phyloP scores from a whole-genome alignment of 2,888 invertebrate species.

The Harpalus rufipes region DNA sequence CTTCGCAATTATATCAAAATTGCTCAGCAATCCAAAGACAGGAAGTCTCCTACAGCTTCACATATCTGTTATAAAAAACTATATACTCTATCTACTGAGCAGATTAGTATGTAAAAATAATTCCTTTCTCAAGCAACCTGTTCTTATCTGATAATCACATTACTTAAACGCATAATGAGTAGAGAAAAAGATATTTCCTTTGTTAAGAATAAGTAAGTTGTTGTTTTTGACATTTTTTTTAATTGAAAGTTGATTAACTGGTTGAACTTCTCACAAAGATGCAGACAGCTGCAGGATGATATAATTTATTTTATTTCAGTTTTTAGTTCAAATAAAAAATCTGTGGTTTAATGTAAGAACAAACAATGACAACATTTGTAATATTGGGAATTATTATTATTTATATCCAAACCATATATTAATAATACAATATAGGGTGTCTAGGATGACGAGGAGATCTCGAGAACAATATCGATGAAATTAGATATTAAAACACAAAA shows the following conservation, averaged over 20 bases:
- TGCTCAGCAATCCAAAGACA: slow-evolving; percentile 8
- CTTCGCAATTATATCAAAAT: slow-evolving; percentile 23
- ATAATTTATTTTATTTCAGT: background rate
- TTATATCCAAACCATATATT: too few species aligned
- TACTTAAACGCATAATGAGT: slow-evolving; percentile 54
- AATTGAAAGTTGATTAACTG: slow-evolving; percentile 25
- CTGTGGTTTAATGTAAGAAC: too few species aligned
- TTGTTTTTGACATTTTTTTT: slow-evolving; percentile 18
- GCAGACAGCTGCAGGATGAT: background rate
- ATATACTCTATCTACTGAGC: background rate
- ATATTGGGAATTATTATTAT: too few species aligned
- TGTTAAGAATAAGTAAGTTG: slow-evolving; percentile 1
- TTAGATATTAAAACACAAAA: too few species aligned
- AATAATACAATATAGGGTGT: too few species aligned
- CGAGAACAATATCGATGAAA: too few species aligned
- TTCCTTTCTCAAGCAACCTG: slow-evolving; percentile 46
- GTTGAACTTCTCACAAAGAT: background rate
- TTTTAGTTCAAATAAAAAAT: too few species aligned
- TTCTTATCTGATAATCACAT: slow-evolving; percentile 58
- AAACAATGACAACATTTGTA: too few species aligned
- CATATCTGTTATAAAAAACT: slow-evolving; percentile 20
- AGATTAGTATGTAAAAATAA: slow-evolving; percentile 61
- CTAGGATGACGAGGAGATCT: too few species aligned
- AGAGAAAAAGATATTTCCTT: slow-evolving; percentile 27
- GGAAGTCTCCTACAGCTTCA: slow-evolving; percentile 29